These are phyloP conservation scores for Craterocephalus amniculus DNA, from an alignment of 2,797 vertebrate genomes.

Conservation along the genomic window DNA sequence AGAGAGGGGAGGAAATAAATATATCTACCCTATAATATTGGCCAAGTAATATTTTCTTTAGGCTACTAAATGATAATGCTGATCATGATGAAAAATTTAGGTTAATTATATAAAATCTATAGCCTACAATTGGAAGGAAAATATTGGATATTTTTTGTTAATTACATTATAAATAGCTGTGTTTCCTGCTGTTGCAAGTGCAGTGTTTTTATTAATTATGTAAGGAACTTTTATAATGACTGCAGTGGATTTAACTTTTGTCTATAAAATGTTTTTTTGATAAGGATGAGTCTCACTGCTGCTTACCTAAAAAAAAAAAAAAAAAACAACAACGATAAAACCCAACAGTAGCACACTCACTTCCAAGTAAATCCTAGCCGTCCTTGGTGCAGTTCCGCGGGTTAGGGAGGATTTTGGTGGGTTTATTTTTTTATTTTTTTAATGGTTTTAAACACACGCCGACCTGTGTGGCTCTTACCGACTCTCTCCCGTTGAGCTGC, in stretches of 20 bases:
- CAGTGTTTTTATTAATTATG: not conserved
- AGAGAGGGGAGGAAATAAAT: not conserved
- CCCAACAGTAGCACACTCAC: not conserved
- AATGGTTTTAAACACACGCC: not conserved
- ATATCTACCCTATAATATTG: not conserved
- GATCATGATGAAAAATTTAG: not conserved
- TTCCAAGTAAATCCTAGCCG: not conserved
- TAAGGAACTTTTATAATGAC: not conserved
- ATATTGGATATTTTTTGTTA: not conserved
- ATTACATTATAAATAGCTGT: not conserved
- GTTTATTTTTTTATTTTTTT: not conserved
- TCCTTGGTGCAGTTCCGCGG: not conserved
- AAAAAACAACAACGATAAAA: too few relatives aligned
- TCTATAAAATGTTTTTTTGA: not conserved
- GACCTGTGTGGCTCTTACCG: constrained; percentile 83
- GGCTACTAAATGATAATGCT: too few relatives aligned
- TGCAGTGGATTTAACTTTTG: not conserved
- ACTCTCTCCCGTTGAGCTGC: constrained; percentile 96
- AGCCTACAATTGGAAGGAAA: not conserved
- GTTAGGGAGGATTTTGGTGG: not conserved
- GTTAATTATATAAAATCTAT: not conserved
- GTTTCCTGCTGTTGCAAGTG: not conserved
- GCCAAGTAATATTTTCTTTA: not conserved
- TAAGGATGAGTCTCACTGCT: not conserved
- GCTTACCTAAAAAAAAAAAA: not conserved